Conservation (phyloP, 2,797 vertebrate species). For the Cheirogaleus major region DNA sequence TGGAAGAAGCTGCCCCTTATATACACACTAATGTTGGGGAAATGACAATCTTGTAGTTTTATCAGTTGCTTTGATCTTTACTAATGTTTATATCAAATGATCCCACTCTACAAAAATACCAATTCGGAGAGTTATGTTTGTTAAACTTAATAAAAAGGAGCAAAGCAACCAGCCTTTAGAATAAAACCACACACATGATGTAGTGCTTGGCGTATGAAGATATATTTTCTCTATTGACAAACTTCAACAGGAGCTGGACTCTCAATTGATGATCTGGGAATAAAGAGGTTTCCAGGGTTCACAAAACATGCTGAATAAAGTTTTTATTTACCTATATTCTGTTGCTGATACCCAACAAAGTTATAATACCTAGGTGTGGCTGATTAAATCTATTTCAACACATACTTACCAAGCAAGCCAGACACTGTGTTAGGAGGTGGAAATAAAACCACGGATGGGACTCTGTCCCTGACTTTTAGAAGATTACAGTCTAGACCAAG, state of each 20-base stretch:
- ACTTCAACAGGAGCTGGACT: neutral
- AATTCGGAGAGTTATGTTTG: neutral
- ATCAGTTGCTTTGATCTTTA: neutral
- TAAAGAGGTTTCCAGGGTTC: neutral
- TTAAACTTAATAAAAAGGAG: neutral
- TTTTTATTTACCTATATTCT: neutral
- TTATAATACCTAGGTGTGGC: neutral
- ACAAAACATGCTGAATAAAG: neutral
- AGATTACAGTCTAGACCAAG: neutral
- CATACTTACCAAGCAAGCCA: neutral
- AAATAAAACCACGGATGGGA: neutral
- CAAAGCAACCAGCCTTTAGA: neutral
- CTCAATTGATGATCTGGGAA: neutral
- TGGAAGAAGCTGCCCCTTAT: neutral
- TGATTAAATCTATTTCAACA: neutral
- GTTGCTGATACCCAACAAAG: neutral
- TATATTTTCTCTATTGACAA: neutral
- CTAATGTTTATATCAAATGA: neutral
- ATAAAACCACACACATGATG: neutral
- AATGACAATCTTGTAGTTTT: neutral
- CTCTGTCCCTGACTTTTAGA: neutral
- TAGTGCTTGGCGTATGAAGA: neutral
- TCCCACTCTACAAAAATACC: neutral
- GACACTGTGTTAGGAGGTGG: neutral
- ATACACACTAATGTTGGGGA: neutral